A percentile compares a stretch with the other conserved stretches of the same genome.
Conservation (phyloP, 2,113 vertebrate species). For the Opisthocomus hoazin region DNA sequence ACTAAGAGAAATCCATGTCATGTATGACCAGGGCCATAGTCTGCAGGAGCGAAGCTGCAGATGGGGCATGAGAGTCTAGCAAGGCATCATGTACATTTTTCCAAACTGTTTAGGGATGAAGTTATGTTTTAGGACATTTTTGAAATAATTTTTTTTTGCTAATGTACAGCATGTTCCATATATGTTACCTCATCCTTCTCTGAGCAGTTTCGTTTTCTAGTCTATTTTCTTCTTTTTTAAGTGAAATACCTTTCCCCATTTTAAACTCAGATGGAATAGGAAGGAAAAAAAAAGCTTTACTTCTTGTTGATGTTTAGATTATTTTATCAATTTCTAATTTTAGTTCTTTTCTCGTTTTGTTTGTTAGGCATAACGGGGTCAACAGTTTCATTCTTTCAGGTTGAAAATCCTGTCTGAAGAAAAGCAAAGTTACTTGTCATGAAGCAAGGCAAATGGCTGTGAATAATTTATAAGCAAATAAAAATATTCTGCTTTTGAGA, state of each 20-base stretch:
- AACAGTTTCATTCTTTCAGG: slow-evolving; percentile 41
- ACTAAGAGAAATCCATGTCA: neutral
- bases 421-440: slow-evolving; percentile 48
- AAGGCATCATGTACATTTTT: neutral
- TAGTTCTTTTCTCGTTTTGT: slow-evolving; percentile 29
- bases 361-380: slow-evolving; percentile 58
- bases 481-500: slow-evolving; percentile 61
- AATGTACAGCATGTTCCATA: neutral
- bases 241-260: neutral
- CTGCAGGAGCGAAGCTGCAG: neutral
- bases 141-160: neutral
- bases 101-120: neutral
- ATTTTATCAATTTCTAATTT: slow-evolving; percentile 31
- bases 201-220: neutral
- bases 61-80: neutral
- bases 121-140: neutral
- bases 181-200: neutral
- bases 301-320: neutral
- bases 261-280: neutral
- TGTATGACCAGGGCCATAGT: neutral
- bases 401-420: slow-evolving; percentile 51
- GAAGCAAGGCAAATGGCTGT: slow-evolving; percentile 43
- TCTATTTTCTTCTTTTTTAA: neutral
- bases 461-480: slow-evolving; percentile 65
- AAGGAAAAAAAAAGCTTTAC: neutral